Conservation (phyloP, 1,140 invertebrate genomes). For the Tetragonula clypearis region DNA sequence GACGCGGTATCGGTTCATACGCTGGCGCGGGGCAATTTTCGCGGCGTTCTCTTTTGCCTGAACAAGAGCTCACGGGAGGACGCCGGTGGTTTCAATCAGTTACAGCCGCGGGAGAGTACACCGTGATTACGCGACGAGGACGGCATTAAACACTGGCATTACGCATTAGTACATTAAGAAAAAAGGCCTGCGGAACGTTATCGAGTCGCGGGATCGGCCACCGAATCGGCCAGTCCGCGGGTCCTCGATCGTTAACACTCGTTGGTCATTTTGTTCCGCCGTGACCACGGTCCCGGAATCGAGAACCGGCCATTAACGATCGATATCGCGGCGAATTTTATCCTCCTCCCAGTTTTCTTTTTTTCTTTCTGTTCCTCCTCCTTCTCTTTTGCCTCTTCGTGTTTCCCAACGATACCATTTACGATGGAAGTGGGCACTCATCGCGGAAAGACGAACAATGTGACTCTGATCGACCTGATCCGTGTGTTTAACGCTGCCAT, state of each 20-base stretch:
- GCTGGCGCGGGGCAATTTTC: slow-evolving; percentile 8
- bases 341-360: neutral
- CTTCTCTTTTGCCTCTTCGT: too few relatives aligned
- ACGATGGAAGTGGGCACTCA: neutral
- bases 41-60: neutral
- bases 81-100: slow-evolving; percentile 35
- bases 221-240: slow-evolving; percentile 27
- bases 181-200: slow-evolving; percentile 25
- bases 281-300: slow-evolving; percentile 18
- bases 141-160: slow-evolving; percentile 48
- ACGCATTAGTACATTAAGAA: slow-evolving; percentile 44
- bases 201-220: slow-evolving; percentile 38
- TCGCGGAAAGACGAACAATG: slow-evolving; percentile 55
- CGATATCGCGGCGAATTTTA: slow-evolving; percentile 6
- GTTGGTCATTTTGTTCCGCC: slow-evolving; percentile 27
- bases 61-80: neutral
- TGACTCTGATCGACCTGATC: slow-evolving; percentile 59
- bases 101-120: slow-evolving; percentile 7
- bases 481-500: slow-evolving; percentile 56
- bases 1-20: neutral
- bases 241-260: slow-evolving; percentile 36
- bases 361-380: neutral
- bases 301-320: slow-evolving; percentile 50
- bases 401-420: neutral
- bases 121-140: slow-evolving; percentile 29